Evolutionary conservation across 1,140 invertebrate genomes (phyloP), one percentile per base, ranked within the genome.

Genomic region (Macrotrachela quadricornifera): DNA sequence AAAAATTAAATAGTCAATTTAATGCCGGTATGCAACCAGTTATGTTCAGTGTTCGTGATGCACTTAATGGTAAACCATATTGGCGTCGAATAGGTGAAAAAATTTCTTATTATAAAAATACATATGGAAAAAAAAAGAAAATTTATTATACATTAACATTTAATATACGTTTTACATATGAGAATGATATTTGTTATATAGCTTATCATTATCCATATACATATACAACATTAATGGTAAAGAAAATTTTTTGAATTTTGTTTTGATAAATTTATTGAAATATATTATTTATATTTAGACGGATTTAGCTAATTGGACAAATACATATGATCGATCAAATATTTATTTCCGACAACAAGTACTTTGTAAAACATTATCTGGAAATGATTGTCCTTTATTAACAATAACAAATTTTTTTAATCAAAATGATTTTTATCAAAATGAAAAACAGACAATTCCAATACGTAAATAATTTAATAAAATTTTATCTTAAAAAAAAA

Each of bases 141-240:
- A 63, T 64, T 12, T 87, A 82, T 57, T 92, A 84, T 65, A 94
- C 88, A 0, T 70, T 91, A 43, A 84, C 85, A 40, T 96, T 96
- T 69, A 90, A 84, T 57, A 72, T 95, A 54, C 80, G 80, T 60
- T 95, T 96, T 67, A 80, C 81, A 13, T 79, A 95, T 62, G 78
- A 80, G 49, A 77, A 81, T 57, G 91, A 96, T 65, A 79, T 79
- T 1, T 86, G 91, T 52, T 96, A 90, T 66, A 74, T 96, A 56
- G 87, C 90, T 12, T 88, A 94, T 67, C 90, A 87, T 68, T 95
- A 88, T 66, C 91, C 91, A 0, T 96, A 95, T 68, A 91, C 87
- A 0, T 95, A 91, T 63, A 80, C 81, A 12, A 76, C 77, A 61
- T 67, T 88, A 57, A 71, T 80, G 74, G 79, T 80, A n/a, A n/a